These are phyloP conservation scores for Drosophila erecta DNA, from an alignment of 1,140 invertebrate species.

Conservation along the genomic window DNA sequence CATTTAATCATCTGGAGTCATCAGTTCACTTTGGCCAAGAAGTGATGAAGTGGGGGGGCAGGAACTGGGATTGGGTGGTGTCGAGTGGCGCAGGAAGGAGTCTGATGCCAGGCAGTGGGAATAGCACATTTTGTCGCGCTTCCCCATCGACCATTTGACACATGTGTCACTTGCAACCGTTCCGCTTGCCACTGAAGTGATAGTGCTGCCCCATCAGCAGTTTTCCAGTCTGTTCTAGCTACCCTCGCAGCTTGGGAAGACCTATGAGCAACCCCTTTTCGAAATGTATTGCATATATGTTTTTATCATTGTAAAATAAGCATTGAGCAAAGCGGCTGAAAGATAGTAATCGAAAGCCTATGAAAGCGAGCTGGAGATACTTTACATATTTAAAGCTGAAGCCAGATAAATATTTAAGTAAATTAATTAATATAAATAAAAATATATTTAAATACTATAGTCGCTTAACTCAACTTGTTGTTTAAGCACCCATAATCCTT, in stretches of 20 bases:
- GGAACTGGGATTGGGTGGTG: conserved; percentile 5
- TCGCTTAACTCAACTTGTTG: no score
- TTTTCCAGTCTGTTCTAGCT: neutral
- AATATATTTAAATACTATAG: no score
- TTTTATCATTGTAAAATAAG: no score
- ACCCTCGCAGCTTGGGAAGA: neutral
- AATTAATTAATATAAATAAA: no score
- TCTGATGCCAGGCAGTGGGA: conserved; percentile 11
- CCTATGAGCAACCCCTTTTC: no score
- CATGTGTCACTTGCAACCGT: conserved; percentile 79
- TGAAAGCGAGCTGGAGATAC: no score
- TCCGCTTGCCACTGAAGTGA: conserved; percentile 36
- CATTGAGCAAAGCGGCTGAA: no score
- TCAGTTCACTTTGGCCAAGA: conserved; percentile 47
- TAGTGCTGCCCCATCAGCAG: conserved; percentile 10
- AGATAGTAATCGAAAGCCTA: no score
- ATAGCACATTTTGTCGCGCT: conserved; percentile 54
- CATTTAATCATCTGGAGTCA: conserved; percentile 82
- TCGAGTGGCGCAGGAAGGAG: neutral
- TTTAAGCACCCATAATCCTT: no score
- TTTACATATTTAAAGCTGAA: no score
- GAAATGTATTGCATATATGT: no score
- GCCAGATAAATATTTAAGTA: no score
- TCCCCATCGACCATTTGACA: conserved; percentile 77
- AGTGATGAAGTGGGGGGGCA: neutral